phyloP scores from a whole-genome alignment of 2,888 invertebrate genomes.

The Hoplodrina blanda region DNA sequence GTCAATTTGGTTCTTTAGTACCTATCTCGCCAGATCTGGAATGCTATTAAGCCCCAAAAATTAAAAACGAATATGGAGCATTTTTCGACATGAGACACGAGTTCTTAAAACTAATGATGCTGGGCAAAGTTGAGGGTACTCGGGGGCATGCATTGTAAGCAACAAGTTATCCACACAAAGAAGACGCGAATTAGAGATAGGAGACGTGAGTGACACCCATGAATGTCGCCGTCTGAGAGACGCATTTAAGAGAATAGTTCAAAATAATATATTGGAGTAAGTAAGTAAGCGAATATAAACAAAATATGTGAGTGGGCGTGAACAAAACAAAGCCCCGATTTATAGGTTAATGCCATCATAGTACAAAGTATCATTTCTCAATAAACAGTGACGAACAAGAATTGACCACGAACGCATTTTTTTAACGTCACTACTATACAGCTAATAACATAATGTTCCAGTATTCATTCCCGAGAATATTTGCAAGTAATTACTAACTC shows the following conservation, averaged over 20 bases:
- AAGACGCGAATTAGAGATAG: neutral
- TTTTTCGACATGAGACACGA: neutral
- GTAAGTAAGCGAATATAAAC: neutral
- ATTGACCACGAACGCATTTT: conserved; percentile 40
- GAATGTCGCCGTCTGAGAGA: too few relatives aligned
- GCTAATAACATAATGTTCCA: conserved; percentile 32
- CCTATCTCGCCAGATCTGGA: neutral
- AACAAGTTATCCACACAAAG: neutral
- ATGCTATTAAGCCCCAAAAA: neutral
- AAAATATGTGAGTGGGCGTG: neutral
- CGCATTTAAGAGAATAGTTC: neutral
- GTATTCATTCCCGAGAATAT: conserved; percentile 31
- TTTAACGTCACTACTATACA: conserved; percentile 34
- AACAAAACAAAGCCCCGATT: neutral
- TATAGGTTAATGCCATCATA: conserved; percentile 32
- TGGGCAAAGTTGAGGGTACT: neutral
- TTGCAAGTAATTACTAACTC: conserved; percentile 11
- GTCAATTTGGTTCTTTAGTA: neutral
- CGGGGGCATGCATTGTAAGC: neutral
- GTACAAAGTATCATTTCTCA: conserved; percentile 45
- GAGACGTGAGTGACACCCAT: too few relatives aligned
- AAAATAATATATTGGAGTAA: neutral
- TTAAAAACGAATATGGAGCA: neutral
- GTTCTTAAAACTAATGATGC: neutral
- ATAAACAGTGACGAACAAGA: conserved; percentile 41